These are phyloP conservation scores for Channa argus DNA, from an alignment of 2,113 vertebrate genomes.

Conservation along the genomic window DNA sequence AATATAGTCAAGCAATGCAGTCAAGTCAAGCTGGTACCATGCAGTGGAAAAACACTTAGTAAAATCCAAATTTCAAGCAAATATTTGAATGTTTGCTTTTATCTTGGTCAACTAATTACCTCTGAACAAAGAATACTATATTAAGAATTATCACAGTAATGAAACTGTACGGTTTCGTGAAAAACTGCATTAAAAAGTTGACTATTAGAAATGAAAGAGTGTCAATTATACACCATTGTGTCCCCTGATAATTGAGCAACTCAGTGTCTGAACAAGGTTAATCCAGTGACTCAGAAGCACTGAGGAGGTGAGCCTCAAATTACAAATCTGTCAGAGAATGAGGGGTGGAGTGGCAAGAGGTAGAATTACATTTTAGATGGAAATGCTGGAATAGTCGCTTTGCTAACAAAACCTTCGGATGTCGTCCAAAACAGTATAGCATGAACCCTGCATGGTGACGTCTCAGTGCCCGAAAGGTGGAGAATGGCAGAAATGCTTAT, in stretches of 20 bases:
- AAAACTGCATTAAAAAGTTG: conserved; percentile 3
- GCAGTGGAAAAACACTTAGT: too few relatives aligned
- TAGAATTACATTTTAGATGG: conserved; percentile 65
- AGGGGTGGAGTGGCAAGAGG: conserved; percentile 60
- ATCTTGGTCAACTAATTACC: too few relatives aligned
- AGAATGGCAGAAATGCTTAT: too few relatives aligned
- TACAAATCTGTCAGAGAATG: conserved; percentile 73
- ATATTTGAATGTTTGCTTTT: too few relatives aligned
- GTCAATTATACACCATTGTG: conserved; percentile 16
- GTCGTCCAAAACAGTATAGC: conserved; percentile 3
- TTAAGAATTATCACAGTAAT: too few relatives aligned
- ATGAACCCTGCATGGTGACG: not conserved
- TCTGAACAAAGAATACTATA: too few relatives aligned
- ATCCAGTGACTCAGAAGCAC: conserved; percentile 62
- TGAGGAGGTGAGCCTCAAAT: conserved; percentile 54
- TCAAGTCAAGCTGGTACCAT: too few relatives aligned
- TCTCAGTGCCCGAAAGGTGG: not conserved
- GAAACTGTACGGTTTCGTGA: not conserved
- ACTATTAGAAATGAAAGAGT: conserved; percentile 18
- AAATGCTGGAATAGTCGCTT: conserved; percentile 22
- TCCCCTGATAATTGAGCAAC: conserved; percentile 43
- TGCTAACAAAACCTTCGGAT: conserved; percentile 45
- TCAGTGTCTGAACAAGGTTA: conserved; percentile 63
- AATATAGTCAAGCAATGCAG: too few relatives aligned
- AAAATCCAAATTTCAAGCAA: too few relatives aligned